A percentile compares a stretch with the other conserved stretches of the same genome.
These are phyloP conservation scores for Perccottus glenii DNA, from an alignment of 2,113 vertebrate genomes.

Conservation along the genomic window DNA sequence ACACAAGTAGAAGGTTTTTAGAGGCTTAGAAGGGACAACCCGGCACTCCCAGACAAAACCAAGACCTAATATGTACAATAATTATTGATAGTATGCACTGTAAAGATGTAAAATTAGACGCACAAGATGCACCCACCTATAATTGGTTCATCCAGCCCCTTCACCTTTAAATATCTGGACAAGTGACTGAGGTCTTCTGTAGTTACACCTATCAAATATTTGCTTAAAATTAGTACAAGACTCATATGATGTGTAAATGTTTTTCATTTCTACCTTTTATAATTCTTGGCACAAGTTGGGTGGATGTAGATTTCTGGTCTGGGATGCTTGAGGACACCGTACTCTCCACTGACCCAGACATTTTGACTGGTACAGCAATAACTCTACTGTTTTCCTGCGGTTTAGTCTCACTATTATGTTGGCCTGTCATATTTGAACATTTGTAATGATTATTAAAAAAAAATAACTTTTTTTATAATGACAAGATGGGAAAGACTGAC, in stretches of 20 bases:
- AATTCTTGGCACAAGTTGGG: background rate
- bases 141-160: conserved; percentile 2
- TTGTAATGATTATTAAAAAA: no score
- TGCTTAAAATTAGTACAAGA: background rate
- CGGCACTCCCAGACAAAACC: conserved; percentile 56
- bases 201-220: conserved; percentile 31
- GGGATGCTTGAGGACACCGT: background rate
- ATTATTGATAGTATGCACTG: background rate
- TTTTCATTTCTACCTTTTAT: conserved; percentile 3
- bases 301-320: background rate
- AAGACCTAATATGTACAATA: conserved; percentile 42
- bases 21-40: background rate
- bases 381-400: background rate
- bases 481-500: background rate
- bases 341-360: background rate
- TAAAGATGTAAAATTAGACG: background rate
- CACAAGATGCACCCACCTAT: conserved; percentile 47
- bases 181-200: conserved; percentile 20
- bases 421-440: background rate
- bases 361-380: background rate
- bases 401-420: background rate
- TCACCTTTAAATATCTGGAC: conserved; percentile 27
- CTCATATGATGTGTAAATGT: background rate
- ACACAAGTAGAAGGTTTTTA: conserved; percentile 59
- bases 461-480: no score